Evolutionary conservation across 1,140 invertebrate species (phyloP).

Genomic region (Araneus ventricosus): DNA sequence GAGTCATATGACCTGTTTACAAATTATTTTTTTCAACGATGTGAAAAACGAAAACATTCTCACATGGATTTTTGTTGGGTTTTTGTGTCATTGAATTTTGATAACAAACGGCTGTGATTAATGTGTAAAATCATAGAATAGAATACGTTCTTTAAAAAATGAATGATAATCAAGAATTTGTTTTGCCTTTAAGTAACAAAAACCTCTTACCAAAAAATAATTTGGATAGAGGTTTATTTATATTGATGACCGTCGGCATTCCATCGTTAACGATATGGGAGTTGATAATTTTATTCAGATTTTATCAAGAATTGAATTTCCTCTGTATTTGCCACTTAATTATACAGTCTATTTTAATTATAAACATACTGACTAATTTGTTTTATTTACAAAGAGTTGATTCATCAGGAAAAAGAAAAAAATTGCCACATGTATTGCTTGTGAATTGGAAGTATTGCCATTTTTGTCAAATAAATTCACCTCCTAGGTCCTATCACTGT

Average conservation of each 20-base stretch:
- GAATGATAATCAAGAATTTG: background rate
- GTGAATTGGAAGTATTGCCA: slow-evolving; percentile 77
- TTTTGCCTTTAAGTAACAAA: slow-evolving; percentile 62
- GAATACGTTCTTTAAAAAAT: background rate
- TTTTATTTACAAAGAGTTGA: slow-evolving; percentile 87
- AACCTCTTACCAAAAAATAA: slow-evolving; percentile 66
- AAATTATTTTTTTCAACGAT: background rate
- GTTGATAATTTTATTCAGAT: slow-evolving; percentile 40
- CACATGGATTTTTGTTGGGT: background rate
- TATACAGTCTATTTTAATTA: slow-evolving; percentile 86
- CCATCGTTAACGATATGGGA: slow-evolving; percentile 64
- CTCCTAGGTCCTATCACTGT: slow-evolving; percentile 77
- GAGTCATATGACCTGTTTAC: background rate
- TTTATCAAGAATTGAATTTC: slow-evolving; percentile 31
- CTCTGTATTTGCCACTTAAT: slow-evolving; percentile 11
- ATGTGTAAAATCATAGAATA: background rate
- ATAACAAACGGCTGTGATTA: background rate
- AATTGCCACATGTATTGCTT: slow-evolving; percentile 76
- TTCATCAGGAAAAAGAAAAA: slow-evolving; percentile 83
- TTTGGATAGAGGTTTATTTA: slow-evolving; percentile 73
- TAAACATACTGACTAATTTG: slow-evolving; percentile 89
- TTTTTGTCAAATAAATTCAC: slow-evolving; percentile 76
- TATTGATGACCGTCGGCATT: slow-evolving; percentile 71
- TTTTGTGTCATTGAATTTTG: background rate
- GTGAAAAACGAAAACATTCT: background rate